Percentiles rank a stretch among this genome's conserved stretches.
Conservation (phyloP, 2,113 vertebrate species). For the Rallus limicola region DNA sequence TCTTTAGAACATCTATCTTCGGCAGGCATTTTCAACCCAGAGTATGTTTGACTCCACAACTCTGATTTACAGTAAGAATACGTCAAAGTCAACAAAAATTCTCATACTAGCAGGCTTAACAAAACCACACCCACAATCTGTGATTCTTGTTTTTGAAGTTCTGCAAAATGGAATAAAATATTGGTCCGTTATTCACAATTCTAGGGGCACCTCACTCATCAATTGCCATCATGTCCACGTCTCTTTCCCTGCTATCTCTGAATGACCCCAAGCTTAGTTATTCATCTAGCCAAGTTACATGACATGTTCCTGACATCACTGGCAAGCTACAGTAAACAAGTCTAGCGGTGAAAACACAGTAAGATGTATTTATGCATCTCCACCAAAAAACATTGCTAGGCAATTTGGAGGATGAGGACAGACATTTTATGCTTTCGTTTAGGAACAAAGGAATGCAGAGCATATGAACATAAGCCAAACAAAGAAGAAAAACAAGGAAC, state of each 20-base stretch:
- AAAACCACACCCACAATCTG: neutral
- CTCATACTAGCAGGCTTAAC: neutral
- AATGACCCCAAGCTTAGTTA: neutral
- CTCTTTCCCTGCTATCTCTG: neutral
- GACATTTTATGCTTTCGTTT: neutral
- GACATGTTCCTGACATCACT: neutral
- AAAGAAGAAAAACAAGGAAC: neutral
- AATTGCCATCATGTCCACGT: neutral
- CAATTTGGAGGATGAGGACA: neutral
- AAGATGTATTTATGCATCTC: neutral
- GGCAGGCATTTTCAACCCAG: neutral
- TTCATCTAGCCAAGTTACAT: neutral
- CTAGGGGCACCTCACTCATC: neutral
- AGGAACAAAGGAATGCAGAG: neutral
- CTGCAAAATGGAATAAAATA: neutral
- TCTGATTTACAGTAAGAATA: neutral
- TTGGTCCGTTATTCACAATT: neutral
- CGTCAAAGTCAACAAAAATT: neutral
- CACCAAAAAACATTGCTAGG: neutral
- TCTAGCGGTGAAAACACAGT: neutral
- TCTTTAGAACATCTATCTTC: neutral
- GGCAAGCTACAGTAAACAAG: neutral
- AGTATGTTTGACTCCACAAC: neutral
- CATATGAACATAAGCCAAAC: neutral
- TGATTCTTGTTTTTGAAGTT: conserved; percentile 8